A percentile compares a stretch with the other conserved stretches of the same genome.
phyloP scores from a whole-genome alignment of 2,888 invertebrate genomes.

The Noctua janthina region DNA sequence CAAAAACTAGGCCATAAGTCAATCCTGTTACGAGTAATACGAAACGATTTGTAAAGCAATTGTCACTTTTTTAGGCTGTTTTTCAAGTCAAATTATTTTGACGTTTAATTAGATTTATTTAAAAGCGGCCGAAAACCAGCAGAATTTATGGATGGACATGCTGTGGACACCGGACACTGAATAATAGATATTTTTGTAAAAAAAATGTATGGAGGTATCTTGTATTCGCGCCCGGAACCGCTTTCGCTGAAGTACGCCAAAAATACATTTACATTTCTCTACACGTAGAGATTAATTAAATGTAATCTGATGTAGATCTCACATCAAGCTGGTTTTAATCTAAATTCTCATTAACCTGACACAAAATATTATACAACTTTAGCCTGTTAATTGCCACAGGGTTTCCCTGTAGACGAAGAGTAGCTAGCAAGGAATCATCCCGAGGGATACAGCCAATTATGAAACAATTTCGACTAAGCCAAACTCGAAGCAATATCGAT shows the following conservation, averaged over 20 bases:
- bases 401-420: constrained; percentile 26
- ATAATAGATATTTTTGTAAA: neutral
- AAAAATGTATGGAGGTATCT: neutral
- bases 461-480: constrained; percentile 37
- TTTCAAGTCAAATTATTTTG: neutral
- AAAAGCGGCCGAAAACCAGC: too few species aligned
- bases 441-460: constrained; percentile 44
- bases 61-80: neutral
- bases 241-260: neutral
- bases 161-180: neutral
- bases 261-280: neutral
- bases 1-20: too few species aligned
- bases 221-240: neutral
- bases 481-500: constrained; percentile 36
- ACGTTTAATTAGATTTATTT: neutral
- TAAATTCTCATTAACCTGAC: constrained; percentile 37
- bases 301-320: constrained; percentile 1
- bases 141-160: neutral
- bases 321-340: constrained; percentile 3
- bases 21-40: too few species aligned
- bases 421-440: constrained; percentile 45
- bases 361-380: constrained; percentile 42
- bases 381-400: constrained; percentile 34
- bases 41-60: neutral
- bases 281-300: constrained; percentile 2